phyloP scores from a whole-genome alignment of 2,888 invertebrate species.

The Aphidius colemani region DNA sequence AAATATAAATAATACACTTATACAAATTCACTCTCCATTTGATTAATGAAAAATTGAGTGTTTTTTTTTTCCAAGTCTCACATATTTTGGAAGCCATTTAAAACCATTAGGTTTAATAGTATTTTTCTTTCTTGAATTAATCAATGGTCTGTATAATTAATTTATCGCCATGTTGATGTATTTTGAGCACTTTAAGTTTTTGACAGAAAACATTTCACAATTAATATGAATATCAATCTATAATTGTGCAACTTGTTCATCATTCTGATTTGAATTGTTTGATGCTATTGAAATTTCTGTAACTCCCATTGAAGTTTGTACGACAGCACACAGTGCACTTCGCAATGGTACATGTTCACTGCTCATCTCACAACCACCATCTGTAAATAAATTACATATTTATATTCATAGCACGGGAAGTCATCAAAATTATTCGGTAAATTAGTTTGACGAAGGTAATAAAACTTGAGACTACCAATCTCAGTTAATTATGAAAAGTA shows the following conservation, averaged over 20 bases:
- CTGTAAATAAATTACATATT: constrained; percentile 42
- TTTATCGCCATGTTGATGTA: not conserved
- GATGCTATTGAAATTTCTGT: constrained; percentile 53
- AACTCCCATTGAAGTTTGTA: constrained; percentile 53
- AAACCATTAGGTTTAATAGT: not conserved
- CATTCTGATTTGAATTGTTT: constrained; percentile 48
- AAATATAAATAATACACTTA: not conserved
- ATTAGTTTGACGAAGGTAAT: too few species aligned
- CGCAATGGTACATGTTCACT: constrained; percentile 54
- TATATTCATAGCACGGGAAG: too few species aligned
- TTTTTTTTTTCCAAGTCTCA: not conserved
- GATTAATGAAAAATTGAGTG: not conserved
- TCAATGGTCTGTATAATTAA: not conserved
- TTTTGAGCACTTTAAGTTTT: not conserved
- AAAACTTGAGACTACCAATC: too few species aligned
- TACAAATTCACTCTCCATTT: too few species aligned
- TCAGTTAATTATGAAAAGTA: too few species aligned
- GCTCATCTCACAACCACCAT: constrained; percentile 49
- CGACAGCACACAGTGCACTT: constrained; percentile 50
- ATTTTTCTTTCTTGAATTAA: not conserved
- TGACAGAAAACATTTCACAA: not conserved
- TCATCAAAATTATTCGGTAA: too few species aligned
- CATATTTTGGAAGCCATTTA: not conserved
- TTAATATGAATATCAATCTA: constrained; percentile 30
- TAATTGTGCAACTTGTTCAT: constrained; percentile 53